These are phyloP conservation scores for Betta splendens DNA, from an alignment of 2,797 vertebrate species.

Conservation along the genomic window DNA sequence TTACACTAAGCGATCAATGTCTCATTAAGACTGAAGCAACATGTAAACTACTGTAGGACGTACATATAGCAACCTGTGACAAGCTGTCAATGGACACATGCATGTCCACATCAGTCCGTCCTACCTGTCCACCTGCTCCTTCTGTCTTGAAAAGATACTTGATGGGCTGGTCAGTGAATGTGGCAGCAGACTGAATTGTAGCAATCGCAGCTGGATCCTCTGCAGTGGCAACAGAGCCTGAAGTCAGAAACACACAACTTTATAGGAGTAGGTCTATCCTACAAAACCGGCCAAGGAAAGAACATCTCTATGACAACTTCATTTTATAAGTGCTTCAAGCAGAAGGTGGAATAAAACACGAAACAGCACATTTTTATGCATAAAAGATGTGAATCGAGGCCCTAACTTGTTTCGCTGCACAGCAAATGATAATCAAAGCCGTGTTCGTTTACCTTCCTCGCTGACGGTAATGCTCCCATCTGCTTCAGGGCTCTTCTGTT, in stretches of 20 bases:
- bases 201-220: slow-evolving; percentile 91
- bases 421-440: not conserved
- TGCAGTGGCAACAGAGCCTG: slow-evolving; percentile 89
- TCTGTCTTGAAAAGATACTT: slow-evolving; percentile 95
- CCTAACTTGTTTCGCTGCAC: too few relatives aligned
- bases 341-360: not conserved
- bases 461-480: slow-evolving; percentile 70
- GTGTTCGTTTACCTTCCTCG: slow-evolving; percentile 72
- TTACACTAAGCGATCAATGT: not conserved
- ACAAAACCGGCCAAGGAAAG: not conserved
- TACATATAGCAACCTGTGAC: too few relatives aligned
- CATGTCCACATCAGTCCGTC: slow-evolving; percentile 2
- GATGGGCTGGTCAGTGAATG: slow-evolving; percentile 91
- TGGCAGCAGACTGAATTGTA: slow-evolving; percentile 90
- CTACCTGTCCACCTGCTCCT: slow-evolving; percentile 89
- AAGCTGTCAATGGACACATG: too few relatives aligned
- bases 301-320: not conserved
- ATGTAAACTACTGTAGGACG: not conserved
- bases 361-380: not conserved
- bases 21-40: not conserved
- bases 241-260: slow-evolving; percentile 2
- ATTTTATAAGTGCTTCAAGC: too few relatives aligned
- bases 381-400: too few relatives aligned
- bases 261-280: too few relatives aligned
- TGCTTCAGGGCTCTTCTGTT: slow-evolving; percentile 80